These are phyloP conservation scores for Chelidonichthys spinosus DNA, from an alignment of 2,797 vertebrate genomes.

Conservation along the genomic window DNA sequence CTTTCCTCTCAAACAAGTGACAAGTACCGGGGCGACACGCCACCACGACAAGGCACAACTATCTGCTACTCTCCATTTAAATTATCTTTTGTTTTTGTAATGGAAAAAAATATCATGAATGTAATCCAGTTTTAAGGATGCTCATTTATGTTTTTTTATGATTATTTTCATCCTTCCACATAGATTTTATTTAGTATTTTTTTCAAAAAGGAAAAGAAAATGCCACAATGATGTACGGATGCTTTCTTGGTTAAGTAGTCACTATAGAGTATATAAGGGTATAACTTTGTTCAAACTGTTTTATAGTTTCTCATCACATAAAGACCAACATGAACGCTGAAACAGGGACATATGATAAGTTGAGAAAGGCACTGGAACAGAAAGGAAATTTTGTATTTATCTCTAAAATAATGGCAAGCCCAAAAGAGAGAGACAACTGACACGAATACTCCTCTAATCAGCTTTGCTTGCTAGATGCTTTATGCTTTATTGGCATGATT, in stretches of 20 bases:
- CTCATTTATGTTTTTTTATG: slow-evolving; percentile 67
- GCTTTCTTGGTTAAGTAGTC: slow-evolving; percentile 60
- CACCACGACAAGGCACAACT: slow-evolving; percentile 68
- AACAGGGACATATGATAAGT: slow-evolving; percentile 37
- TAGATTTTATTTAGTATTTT: slow-evolving; percentile 63
- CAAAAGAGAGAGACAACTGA: slow-evolving; percentile 6
- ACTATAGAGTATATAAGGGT: slow-evolving; percentile 55
- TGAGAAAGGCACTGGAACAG: slow-evolving; percentile 81
- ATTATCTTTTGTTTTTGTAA: slow-evolving; percentile 81
- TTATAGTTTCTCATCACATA: slow-evolving; percentile 41
- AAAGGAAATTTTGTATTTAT: slow-evolving; percentile 45
- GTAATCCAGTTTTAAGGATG: slow-evolving; percentile 87
- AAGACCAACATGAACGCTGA: slow-evolving; percentile 25
- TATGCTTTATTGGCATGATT: neutral
- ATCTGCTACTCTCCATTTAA: slow-evolving; percentile 72
- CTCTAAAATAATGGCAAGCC: slow-evolving; percentile 32
- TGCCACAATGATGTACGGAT: slow-evolving; percentile 46
- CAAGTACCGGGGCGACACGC: slow-evolving; percentile 50
- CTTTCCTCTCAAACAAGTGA: slow-evolving; percentile 42
- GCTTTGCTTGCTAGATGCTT: neutral
- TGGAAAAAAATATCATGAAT: slow-evolving; percentile 77
- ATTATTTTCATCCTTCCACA: slow-evolving; percentile 48
- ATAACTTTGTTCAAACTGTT: slow-evolving; percentile 40
- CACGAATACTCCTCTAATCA: slow-evolving; percentile 7
- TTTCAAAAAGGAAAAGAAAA: slow-evolving; percentile 34